These are phyloP conservation scores for Halcyon malimbica DNA, from an alignment of 2,113 vertebrate genomes.

Conservation along the genomic window DNA sequence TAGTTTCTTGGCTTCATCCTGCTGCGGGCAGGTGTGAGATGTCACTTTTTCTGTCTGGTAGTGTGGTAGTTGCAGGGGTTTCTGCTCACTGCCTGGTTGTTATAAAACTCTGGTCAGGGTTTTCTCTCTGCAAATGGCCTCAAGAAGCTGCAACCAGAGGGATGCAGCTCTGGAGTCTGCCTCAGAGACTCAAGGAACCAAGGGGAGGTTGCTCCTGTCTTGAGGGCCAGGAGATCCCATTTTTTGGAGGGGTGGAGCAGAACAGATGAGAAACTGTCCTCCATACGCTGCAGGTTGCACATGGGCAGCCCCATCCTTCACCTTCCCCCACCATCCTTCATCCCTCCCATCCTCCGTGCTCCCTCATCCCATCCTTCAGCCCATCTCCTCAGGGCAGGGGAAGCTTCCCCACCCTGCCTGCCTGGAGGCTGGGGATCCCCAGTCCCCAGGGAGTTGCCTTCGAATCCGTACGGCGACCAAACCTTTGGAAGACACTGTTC, in stretches of 20 bases:
- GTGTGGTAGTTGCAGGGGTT: neutral
- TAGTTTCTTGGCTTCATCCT: neutral
- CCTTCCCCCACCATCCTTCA: neutral
- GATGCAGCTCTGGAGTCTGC: neutral
- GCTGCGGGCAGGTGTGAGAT: neutral
- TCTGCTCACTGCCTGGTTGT: neutral
- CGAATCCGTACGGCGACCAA: rapidly evolving
- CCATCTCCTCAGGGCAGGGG: neutral
- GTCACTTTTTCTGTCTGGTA: neutral
- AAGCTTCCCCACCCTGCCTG: neutral
- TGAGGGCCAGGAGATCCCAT: neutral
- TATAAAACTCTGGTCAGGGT: neutral
- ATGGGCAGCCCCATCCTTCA: neutral
- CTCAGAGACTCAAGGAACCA: rapidly evolving
- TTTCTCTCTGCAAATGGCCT: neutral
- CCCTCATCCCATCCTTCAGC: neutral
- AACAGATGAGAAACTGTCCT: neutral
- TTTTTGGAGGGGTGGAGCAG: neutral
- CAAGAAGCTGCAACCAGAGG: neutral
- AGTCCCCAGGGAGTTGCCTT: neutral
- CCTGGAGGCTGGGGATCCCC: neutral
- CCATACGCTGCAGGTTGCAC: neutral
- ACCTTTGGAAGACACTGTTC: neutral
- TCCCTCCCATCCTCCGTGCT: neutral
- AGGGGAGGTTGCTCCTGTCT: neutral